Base-by-base conservation (phyloP, 2,888 invertebrate species). In the Nesidiocoris tenuis region DNA sequence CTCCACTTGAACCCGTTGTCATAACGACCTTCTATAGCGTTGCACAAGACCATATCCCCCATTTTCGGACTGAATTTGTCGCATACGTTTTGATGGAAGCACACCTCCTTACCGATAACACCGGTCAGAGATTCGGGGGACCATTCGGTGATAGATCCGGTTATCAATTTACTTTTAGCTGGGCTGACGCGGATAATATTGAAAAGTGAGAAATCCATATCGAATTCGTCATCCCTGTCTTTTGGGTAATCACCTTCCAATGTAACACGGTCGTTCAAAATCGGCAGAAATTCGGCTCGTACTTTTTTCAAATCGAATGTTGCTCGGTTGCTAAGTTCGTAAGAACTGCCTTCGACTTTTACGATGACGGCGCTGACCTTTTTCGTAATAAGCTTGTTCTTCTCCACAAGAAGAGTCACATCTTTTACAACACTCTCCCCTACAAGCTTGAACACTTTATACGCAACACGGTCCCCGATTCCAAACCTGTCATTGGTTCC, bases 391-490 rank as follows among this genome's bases (percentile, higher is more conserved):
- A 59, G 23, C 19, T 54, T 57, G 18, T 61, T 18, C n/a, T 61
- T 67, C 16, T 67, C 67, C 0, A 22, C n/a, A 19, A 61, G 12
- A 5, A 61, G 65, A n/a, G 57, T 19, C n/a, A 74, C 74, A 18
- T 66, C 75, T 67, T 75, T 61, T 7, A 67, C 24, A 0, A 68
- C 61, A 18, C 5, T 16, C 16, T 63, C 39, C 12, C 39, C 23
- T 0, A 5, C 22, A 17, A 61, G 19, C 61, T 61, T 61, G 63
- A 61, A 61, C 23, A 68, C 61, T 75, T 67, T 68, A 18, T 54
- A 75, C 3, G 61, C 22, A 2, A 75, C 75, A 0, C 24, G 17
- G 12, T 75, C 75, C 1, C 75, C 75, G 18, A 75, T 68, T 16
- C 25, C 21, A 25, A 75, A 75, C 9, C 64, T 56, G 61, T 61